Evolutionary conservation across 1,140 invertebrate genomes (phyloP), one percentile per base, ranked within the genome.

Genomic region (Micrasema minimum): DNA sequence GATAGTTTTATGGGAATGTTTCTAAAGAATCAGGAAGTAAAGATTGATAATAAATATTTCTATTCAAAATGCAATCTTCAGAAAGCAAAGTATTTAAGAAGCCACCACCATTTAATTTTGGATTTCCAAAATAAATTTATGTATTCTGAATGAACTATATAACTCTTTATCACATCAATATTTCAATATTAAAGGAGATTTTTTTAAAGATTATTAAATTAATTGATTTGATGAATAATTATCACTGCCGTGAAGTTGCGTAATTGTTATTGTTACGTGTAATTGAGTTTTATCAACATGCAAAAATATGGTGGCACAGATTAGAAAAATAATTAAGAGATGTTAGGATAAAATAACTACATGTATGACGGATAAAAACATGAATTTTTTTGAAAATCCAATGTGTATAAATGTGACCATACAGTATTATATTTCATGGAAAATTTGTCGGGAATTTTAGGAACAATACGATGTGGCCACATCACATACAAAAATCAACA

Each of bases 61-160:
- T 41, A 59, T 35, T 55, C 48, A 51, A 16, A n/a, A 59, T 31
- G 35, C 35, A 59, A 59, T 38, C 55, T 59, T 59, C 16, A 35
- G 18, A 41, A 59, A 59, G 55, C 55, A 41, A 31, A 4, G 26
- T 31, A 4, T 31, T 31, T 31, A 51, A 53, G 59, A 3, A 59
- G 22, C 66, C 66, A 48, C 53, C 66, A 69, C 66, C 66, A 55
- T 37, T 66, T 67, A 46, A 31, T 6, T 31, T 61, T 69, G 66
- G 53, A 69, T 69, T 69, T 69, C 26, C 66, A 69, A 69, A 69
- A 23, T 59, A 48, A 69, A 69, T 69, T 16, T 16, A 66, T 46
- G 46, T 48, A 7, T 31, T 31, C 7, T n/a, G n/a, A n/a, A n/a
- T n/a, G n/a, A n/a, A n/a, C n/a, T n/a, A n/a, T n/a, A n/a, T n/a